phyloP scores from a whole-genome alignment of 2,113 vertebrate species.

The Takifugu flavidus region DNA sequence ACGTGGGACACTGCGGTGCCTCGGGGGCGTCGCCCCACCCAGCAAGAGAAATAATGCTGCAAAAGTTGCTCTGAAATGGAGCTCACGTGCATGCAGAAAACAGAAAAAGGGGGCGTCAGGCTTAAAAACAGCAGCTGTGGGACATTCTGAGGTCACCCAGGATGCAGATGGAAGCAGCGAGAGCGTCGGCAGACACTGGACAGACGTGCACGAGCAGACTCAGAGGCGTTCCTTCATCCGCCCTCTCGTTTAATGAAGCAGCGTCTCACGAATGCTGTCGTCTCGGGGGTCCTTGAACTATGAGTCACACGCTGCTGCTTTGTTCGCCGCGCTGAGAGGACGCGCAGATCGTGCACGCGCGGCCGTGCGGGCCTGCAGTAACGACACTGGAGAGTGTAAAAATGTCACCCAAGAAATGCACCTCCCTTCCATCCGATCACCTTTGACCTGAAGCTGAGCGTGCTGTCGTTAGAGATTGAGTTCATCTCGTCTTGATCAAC shows the following conservation, averaged over 20 bases:
- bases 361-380: too few species aligned
- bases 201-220: constrained; percentile 23
- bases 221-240: constrained; percentile 5
- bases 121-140: constrained; percentile 42
- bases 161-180: constrained; percentile 23
- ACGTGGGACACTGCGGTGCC: too few species aligned
- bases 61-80: constrained; percentile 1
- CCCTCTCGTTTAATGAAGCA: constrained; percentile 2
- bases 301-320: constrained; percentile 17
- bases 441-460: too few species aligned
- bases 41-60: background rate
- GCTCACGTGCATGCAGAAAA: constrained; percentile 5
- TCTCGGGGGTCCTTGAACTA: constrained; percentile 32
- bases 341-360: background rate
- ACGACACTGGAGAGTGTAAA: too few species aligned
- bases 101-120: constrained; percentile 12
- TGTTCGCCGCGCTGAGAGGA: constrained; percentile 13
- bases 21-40: background rate
- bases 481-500: too few species aligned
- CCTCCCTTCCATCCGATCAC: too few species aligned
- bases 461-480: too few species aligned
- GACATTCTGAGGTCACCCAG: constrained; percentile 42
- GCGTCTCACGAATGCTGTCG: constrained; percentile 11
- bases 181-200: constrained; percentile 38
- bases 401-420: too few species aligned